phyloP scores from a whole-genome alignment of 2,888 invertebrate genomes.

The Tipula vernalis region DNA sequence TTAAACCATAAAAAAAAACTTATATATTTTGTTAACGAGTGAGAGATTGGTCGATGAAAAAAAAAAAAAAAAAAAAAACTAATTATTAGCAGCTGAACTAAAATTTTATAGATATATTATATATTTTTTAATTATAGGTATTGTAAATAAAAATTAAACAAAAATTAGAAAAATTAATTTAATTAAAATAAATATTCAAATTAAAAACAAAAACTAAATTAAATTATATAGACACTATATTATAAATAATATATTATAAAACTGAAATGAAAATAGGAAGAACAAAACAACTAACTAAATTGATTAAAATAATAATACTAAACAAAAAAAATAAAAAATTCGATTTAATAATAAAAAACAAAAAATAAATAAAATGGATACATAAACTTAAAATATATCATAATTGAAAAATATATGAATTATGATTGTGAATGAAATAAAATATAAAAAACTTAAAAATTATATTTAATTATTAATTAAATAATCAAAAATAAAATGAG shows the following conservation, averaged over 20 bases:
- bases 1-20: not conserved
- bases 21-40: not conserved
- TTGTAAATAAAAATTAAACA: not conserved
- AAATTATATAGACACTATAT: not conserved
- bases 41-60: not conserved
- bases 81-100: not conserved
- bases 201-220: not conserved
- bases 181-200: not conserved
- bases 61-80: not conserved
- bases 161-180: not conserved
- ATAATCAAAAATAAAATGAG: not conserved
- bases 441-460: not conserved
- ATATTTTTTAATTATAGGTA: not conserved
- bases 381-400: not conserved
- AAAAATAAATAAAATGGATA: not conserved
- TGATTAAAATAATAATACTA: not conserved
- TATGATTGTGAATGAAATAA: not conserved
- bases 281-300: not conserved
- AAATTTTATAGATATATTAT: not conserved
- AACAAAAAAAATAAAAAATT: not conserved
- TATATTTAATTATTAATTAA: not conserved
- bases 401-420: not conserved
- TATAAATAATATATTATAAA: not conserved
- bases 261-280: not conserved
- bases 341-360: not conserved